phyloP scores from a whole-genome alignment of 2,797 vertebrate species.

The Eurystomus glaucurus region DNA sequence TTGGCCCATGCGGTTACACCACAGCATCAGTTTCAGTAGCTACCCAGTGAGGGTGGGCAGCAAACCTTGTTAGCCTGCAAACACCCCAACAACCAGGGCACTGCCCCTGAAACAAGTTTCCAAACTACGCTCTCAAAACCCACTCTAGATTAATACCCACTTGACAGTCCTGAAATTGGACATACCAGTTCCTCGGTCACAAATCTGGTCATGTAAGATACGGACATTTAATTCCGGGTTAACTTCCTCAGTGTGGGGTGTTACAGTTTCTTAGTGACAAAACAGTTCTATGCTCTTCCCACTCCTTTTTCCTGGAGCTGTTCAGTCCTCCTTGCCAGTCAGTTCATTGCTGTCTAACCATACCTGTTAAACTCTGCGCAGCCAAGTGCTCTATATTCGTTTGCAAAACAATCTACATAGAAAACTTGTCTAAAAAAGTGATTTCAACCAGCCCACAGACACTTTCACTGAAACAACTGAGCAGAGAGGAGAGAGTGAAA shows the following conservation, averaged over 20 bases:
- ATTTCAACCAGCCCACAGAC: background rate
- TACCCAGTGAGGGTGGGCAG: rapidly evolving
- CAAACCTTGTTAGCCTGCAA: background rate
- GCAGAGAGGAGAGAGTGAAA: background rate
- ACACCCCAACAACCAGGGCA: too few species aligned
- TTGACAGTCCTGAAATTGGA: background rate
- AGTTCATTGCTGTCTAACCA: background rate
- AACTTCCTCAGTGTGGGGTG: background rate
- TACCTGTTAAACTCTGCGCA: background rate
- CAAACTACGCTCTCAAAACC: background rate
- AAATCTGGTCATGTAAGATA: too few species aligned
- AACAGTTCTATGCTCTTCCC: background rate
- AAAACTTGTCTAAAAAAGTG: background rate
- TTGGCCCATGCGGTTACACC: rapidly evolving
- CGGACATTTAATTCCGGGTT: background rate
- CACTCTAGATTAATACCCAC: rapidly evolving
- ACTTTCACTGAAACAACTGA: background rate
- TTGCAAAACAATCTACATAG: background rate
- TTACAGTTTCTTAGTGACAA: background rate
- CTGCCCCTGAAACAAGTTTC: background rate
- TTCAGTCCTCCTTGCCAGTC: background rate
- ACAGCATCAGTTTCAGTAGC: rapidly evolving
- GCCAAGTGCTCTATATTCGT: background rate
- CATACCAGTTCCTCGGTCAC: background rate
- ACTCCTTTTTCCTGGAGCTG: background rate